Conservation (phyloP, 37 sponge, comb jelly and placozoan genomes). For the Oscarella lobularis region DNA sequence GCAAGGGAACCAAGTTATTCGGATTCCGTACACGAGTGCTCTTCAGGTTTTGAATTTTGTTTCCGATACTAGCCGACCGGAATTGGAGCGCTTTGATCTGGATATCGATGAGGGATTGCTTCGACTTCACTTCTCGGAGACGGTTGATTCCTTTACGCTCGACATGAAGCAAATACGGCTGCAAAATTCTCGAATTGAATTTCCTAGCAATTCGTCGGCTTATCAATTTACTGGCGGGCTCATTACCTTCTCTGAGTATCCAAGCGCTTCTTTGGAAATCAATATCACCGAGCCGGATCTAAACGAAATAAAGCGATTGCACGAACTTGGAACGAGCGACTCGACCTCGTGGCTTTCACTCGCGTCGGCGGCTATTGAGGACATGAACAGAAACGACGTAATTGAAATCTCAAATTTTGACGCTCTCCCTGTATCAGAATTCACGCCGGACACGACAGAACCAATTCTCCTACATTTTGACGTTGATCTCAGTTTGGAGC, state of each 20-base stretch:
- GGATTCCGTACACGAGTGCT: conserved; percentile 10
- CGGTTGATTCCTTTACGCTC: conserved; percentile 45
- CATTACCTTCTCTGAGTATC: neutral
- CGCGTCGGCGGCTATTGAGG: conserved; percentile 25
- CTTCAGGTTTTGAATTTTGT: conserved; percentile 11
- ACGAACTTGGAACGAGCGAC: conserved; percentile 27
- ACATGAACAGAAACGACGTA: conserved; percentile 42
- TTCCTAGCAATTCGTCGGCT: neutral
- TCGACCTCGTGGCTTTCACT: conserved; percentile 44
- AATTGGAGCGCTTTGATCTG: conserved; percentile 51
- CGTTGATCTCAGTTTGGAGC: conserved; percentile 48
- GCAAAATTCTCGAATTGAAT: neutral
- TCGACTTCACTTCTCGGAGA: conserved; percentile 55
- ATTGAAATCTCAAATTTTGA: neutral
- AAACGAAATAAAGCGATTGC: conserved; percentile 62
- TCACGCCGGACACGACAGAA: conserved; percentile 44
- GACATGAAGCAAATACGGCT: conserved; percentile 49
- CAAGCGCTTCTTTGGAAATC: conserved; percentile 6
- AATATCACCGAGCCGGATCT: conserved; percentile 49
- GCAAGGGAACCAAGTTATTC: conserved; percentile 42
- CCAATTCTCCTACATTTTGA: conserved; percentile 25
- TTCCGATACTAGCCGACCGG: conserved; percentile 35
- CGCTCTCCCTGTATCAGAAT: conserved; percentile 22
- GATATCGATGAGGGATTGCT: conserved; percentile 66
- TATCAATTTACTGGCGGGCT: neutral